Evolutionary conservation across 2,888 invertebrate genomes (phyloP).

Genomic region (Plebejus argus): DNA sequence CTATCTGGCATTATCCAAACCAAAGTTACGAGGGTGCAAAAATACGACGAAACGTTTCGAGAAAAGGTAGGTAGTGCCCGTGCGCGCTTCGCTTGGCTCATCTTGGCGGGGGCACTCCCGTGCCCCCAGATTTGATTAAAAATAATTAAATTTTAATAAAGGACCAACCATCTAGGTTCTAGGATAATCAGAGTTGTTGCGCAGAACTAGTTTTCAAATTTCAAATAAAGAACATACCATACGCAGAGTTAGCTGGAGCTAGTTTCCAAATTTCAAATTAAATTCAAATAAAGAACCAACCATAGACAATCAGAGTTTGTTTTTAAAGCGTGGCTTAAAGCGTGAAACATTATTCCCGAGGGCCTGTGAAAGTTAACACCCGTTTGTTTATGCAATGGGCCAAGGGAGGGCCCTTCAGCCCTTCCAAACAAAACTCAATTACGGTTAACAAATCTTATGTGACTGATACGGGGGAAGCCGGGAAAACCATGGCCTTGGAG

Average conservation of each 20-base stretch:
- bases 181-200: background rate
- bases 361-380: slow-evolving; percentile 44
- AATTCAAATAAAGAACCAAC: background rate
- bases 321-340: slow-evolving; percentile 28
- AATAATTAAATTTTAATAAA: background rate
- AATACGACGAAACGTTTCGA: too few relatives aligned
- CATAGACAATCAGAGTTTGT: slow-evolving; percentile 19
- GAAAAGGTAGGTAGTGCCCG: too few relatives aligned
- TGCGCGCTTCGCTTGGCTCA: too few relatives aligned
- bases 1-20: too few relatives aligned
- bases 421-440: slow-evolving; percentile 15
- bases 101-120: too few relatives aligned
- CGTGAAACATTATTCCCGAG: slow-evolving; percentile 10
- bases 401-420: slow-evolving; percentile 14
- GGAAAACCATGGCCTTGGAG: background rate
- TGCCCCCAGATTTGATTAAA: too few relatives aligned
- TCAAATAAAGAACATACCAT: too few relatives aligned
- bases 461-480: slow-evolving; percentile 22
- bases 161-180: background rate
- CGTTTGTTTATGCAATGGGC: slow-evolving; percentile 52
- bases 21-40: too few relatives aligned
- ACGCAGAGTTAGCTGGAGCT: too few relatives aligned
- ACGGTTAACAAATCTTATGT: slow-evolving; percentile 25
- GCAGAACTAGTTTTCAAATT: slow-evolving; percentile 24
- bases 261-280: background rate